Evolutionary conservation across 2,113 vertebrate genomes (phyloP).

Genomic region (Anarhynchus alexandrinus): DNA sequence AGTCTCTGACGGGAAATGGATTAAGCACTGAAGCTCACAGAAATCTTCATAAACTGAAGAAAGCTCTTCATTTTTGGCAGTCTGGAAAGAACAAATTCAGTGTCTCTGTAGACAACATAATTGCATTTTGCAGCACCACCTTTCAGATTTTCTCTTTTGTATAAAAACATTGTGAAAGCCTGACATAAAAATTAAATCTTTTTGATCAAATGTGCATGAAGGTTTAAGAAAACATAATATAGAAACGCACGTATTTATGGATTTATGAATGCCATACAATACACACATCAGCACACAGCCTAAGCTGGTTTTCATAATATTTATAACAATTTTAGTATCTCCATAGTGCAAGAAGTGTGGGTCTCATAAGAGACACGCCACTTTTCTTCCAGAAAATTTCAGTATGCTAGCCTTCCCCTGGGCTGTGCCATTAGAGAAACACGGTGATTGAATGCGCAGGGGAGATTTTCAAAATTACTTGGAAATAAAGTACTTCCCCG

Average conservation of each 20-base stretch:
- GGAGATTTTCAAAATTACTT: not conserved
- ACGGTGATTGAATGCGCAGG: accelerated
- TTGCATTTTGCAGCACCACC: not conserved
- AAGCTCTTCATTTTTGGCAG: not conserved
- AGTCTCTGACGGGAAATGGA: not conserved
- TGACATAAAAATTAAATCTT: not conserved
- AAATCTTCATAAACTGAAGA: not conserved
- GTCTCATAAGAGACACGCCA: not conserved
- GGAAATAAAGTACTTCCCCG: not conserved
- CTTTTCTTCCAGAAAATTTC: not conserved
- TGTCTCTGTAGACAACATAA: not conserved
- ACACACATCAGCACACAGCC: not conserved
- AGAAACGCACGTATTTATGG: not conserved
- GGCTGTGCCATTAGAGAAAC: not conserved
- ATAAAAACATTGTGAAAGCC: not conserved
- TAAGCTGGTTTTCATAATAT: not conserved
- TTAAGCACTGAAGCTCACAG: not conserved
- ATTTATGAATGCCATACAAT: not conserved
- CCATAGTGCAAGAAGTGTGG: not conserved
- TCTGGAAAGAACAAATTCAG: not conserved
- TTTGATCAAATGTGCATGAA: not conserved
- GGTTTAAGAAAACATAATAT: not conserved
- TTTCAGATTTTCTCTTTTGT: not conserved
- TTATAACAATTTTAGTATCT: not conserved
- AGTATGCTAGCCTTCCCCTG: not conserved